Percentiles rank a stretch among this genome's conserved stretches.
These are phyloP conservation scores for Furcifer pardalis DNA, from an alignment of 2,797 vertebrate genomes.

Conservation along the genomic window DNA sequence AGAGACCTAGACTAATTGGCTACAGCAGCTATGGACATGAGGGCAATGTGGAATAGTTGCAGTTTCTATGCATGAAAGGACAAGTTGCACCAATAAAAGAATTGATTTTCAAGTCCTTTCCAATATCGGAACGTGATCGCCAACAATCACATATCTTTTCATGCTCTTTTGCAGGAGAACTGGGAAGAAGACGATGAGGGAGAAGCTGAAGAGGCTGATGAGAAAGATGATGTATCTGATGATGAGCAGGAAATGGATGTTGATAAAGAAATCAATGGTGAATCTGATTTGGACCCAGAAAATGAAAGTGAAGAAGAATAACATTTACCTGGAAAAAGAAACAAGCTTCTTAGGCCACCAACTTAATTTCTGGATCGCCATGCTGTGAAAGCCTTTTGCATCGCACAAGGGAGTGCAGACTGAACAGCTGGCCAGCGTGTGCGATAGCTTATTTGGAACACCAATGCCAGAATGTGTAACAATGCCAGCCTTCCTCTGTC, in stretches of 20 bases:
- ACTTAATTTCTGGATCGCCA: slow-evolving; percentile 57
- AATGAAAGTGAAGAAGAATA: slow-evolving; percentile 97
- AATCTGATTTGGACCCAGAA: slow-evolving; percentile 92
- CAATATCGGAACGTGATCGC: not conserved
- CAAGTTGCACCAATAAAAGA: too few relatives aligned
- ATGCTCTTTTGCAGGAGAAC: slow-evolving; percentile 77
- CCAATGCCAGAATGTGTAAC: slow-evolving; percentile 66
- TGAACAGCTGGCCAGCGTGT: slow-evolving; percentile 47
- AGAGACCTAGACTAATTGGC: not conserved
- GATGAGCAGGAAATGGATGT: slow-evolving; percentile 76
- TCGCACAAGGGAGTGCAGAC: slow-evolving; percentile 58
- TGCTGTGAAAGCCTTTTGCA: slow-evolving; percentile 49
- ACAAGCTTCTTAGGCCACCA: slow-evolving; percentile 44
- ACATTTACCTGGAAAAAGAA: slow-evolving; percentile 45
- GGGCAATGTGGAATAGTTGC: not conserved
- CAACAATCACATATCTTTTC: not conserved
- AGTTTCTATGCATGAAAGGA: too few relatives aligned
- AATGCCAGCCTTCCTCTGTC: slow-evolving; percentile 66
- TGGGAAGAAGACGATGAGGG: slow-evolving; percentile 77
- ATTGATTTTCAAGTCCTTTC: not conserved
- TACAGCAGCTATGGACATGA: too few relatives aligned
- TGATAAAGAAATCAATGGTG: slow-evolving; percentile 92
- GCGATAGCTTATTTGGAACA: slow-evolving; percentile 48
- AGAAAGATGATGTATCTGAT: slow-evolving; percentile 68
- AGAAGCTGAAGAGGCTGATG: slow-evolving; percentile 70